phyloP scores from a whole-genome alignment of 2,113 vertebrate genomes.

The Syngnathus scovelli region DNA sequence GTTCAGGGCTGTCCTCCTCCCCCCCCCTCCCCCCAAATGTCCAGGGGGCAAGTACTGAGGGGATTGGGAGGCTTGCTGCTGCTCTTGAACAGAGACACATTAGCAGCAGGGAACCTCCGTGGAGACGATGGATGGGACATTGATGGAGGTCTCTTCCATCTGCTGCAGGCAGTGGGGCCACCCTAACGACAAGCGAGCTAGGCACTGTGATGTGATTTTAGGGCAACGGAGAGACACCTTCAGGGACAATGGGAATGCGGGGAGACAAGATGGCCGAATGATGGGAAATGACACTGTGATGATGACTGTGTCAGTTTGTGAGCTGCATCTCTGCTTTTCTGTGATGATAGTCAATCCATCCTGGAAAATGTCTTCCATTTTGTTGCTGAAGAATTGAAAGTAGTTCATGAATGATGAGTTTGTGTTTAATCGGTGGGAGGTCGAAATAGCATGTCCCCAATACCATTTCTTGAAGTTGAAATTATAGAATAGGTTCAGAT shows the following conservation, averaged over 20 bases:
- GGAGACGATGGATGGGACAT: slow-evolving; percentile 33
- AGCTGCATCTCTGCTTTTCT: not conserved
- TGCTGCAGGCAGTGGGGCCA: slow-evolving; percentile 48
- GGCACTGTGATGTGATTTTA: not conserved
- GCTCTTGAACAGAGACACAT: slow-evolving; percentile 73
- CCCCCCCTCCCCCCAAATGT: too few relatives aligned
- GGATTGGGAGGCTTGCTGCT: not conserved
- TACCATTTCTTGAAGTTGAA: not conserved
- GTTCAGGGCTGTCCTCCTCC: not conserved
- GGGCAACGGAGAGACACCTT: slow-evolving; percentile 17
- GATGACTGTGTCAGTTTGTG: slow-evolving; percentile 21
- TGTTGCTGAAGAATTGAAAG: not conserved
- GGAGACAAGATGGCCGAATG: slow-evolving; percentile 24
- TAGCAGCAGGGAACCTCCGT: slow-evolving; percentile 51
- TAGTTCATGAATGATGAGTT: not conserved
- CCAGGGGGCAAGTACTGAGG: not conserved
- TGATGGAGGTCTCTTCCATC: slow-evolving; percentile 54
- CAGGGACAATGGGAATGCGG: slow-evolving; percentile 23
- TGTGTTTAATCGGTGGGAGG: not conserved
- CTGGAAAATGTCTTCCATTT: not conserved
- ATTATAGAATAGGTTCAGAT: not conserved
- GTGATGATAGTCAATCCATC: not conserved
- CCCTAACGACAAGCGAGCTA: slow-evolving; percentile 1
- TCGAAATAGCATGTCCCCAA: not conserved
- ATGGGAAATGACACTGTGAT: slow-evolving; percentile 28